These are phyloP conservation scores for Dasypus novemcinctus DNA, from an alignment of 2,113 vertebrate genomes.

Conservation along the genomic window DNA sequence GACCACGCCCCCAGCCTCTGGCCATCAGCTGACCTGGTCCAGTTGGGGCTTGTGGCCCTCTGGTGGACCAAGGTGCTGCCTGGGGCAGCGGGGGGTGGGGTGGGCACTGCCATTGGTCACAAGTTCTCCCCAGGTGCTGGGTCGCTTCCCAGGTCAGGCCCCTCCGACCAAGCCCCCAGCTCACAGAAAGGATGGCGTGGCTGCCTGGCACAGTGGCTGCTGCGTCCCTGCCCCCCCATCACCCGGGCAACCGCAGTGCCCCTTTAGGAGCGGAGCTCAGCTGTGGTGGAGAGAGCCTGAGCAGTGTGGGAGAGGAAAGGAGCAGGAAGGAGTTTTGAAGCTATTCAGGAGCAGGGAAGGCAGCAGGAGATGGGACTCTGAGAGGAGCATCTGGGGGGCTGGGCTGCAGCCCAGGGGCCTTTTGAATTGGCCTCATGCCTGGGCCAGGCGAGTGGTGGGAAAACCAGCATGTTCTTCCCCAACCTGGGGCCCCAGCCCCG, in stretches of 20 bases:
- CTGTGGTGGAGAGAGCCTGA: constrained; percentile 89
- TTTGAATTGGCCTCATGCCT: background rate
- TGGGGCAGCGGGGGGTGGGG: no score
- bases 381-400: constrained; percentile 85
- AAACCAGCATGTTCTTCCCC: background rate
- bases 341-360: constrained; percentile 89
- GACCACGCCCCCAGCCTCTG: no score
- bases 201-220: background rate
- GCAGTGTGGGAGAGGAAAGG: constrained; percentile 91
- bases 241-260: constrained; percentile 47
- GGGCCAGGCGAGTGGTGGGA: background rate
- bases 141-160: background rate
- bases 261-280: constrained; percentile 86
- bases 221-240: no score
- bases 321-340: constrained; percentile 89
- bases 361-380: constrained; percentile 91
- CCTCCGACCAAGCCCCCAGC: background rate
- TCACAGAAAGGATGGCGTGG: background rate
- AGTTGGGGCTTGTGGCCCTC: no score
- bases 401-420: background rate
- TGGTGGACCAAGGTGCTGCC: no score
- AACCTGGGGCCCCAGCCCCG: background rate
- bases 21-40: no score
- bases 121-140: no score
- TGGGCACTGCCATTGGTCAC: no score